Evolutionary conservation across 2,888 invertebrate species (phyloP), one percentile per base, ranked within the genome.

Genomic region (Dastarcus helophoroides): DNA sequence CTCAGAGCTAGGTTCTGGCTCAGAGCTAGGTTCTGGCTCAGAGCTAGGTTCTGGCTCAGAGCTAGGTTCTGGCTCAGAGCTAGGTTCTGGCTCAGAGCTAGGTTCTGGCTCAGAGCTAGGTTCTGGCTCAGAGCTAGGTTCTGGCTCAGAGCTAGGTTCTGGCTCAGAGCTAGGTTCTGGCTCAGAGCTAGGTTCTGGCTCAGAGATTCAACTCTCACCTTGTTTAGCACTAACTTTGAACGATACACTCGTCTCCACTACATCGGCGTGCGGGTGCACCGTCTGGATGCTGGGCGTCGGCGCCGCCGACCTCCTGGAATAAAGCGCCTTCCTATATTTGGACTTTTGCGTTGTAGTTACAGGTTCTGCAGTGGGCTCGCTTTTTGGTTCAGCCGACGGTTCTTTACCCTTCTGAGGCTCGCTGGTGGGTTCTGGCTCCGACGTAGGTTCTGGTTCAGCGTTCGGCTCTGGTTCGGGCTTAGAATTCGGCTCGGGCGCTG

Each of bases 181-280:
- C n/a, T n/a, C n/a, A n/a, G n/a, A n/a, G n/a, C n/a, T n/a, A n/a
- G n/a, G n/a, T n/a, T n/a, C n/a, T n/a, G n/a, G n/a, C n/a, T 17
- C 6, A 17, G 19, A 7, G 19, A 6, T n/a, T 17, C 6, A 17
- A 6, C n/a, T 26, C 27, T 41, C 48, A 67, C 71, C 70, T 62
- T 68, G 66, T 38, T 66, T 69, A 10, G 68, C 69, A 48, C 82
- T 83, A 38, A 84, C 80, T 55, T 78, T 72, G 55, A 77, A 84
- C 0, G 83, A 81, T 3, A 84, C 76, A 50, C 83, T 83, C 1
- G 83, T 84, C 47, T 81, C 79, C 7, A 83, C 80, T 1, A 78
- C 74, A 14, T 80, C 77, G 22, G 78, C 80, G 31, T 43, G 38
- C 10, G 39, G 40, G 4, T 37, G 41, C 3, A 35, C 26, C 6